These are phyloP conservation scores for Chelonia mydas DNA, from an alignment of 2,797 vertebrate genomes.

Conservation along the genomic window DNA sequence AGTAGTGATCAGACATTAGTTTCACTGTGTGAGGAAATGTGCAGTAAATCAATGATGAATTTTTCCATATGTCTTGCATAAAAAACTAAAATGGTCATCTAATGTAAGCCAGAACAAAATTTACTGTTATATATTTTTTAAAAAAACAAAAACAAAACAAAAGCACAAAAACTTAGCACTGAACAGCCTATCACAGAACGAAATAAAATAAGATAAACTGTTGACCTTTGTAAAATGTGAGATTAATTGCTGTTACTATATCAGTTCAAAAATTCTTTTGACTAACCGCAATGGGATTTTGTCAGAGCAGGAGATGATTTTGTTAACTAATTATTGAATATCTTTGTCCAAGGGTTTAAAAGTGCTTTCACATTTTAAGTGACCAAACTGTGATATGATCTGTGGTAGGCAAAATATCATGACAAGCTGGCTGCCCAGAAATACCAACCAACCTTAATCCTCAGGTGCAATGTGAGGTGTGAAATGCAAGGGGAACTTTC, in stretches of 20 bases:
- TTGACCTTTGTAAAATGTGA: constrained; percentile 5
- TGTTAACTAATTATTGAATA: not conserved
- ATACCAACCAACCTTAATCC: not conserved
- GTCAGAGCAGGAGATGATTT: constrained; percentile 18
- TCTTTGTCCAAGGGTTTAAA: not conserved
- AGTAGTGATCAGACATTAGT: constrained; percentile 44
- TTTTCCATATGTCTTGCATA: constrained; percentile 65
- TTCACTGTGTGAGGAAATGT: constrained; percentile 60
- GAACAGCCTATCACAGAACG: not conserved
- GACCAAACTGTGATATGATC: not conserved
- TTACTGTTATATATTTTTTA: constrained; percentile 4
- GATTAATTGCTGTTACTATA: not conserved
- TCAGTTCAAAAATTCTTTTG: constrained; percentile 13
- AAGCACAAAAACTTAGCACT: not conserved
- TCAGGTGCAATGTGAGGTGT: not conserved
- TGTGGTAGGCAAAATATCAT: not conserved
- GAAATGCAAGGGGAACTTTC: not conserved
- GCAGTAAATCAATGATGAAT: constrained; percentile 60
- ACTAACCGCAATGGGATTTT: constrained; percentile 3
- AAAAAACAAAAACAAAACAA: not conserved
- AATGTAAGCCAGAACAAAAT: constrained; percentile 63
- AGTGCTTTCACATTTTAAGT: not conserved
- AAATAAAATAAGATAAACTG: not conserved
- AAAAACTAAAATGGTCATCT: constrained; percentile 52
- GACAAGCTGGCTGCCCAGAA: constrained; percentile 8